Evolutionary conservation across 2,113 vertebrate species (phyloP), one percentile per base, ranked within the genome.

Genomic region (Rousettus leschenaultii): DNA sequence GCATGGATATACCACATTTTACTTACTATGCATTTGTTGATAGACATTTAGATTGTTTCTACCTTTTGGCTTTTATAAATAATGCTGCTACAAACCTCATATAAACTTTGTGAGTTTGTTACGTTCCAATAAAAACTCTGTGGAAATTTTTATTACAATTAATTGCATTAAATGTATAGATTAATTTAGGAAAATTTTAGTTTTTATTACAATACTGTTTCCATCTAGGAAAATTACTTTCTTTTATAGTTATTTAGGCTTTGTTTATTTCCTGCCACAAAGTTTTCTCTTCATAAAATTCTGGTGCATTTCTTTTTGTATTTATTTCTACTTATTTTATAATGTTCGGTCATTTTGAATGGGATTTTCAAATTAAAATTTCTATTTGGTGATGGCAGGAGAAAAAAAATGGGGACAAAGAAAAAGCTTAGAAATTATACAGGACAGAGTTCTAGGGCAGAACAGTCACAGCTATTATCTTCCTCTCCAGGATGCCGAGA

Each of bases 261-360:
- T 83, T 73, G 7, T 53, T 45, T 53, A 61, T 57, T 87, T n/a
- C 24, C 24, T 88, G 33, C 48, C 28, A n/a, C 73, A 38, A 78
- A 78, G 18, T 65, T 89, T 43, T 83, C 93, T 83, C 45, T 90
- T 95, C 22, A 84, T 35, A 84, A 93, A 84, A 55, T 84, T 66
- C 21, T 84, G 8, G 11, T 57, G 1, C 21, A n/a, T 53, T 30
- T 35, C 59, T 82, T 93, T 82, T 91, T 74, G 5, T 86, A 83
- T 18, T 51, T 51, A 53, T 91, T 55, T 86, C 35, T 80, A 63
- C 3, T 85, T 35, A 85, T 18, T 95, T 91, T 89, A 68, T 84
- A 26, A 59, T 9, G 9, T 70, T 95, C 92, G 91, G 15, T 9
- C 4, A 85, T 70, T 80, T n/a, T 91, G 66, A 94, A 63, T 86